These are phyloP conservation scores for Numenius arquata DNA, from an alignment of 2,113 vertebrate genomes.

Conservation along the genomic window DNA sequence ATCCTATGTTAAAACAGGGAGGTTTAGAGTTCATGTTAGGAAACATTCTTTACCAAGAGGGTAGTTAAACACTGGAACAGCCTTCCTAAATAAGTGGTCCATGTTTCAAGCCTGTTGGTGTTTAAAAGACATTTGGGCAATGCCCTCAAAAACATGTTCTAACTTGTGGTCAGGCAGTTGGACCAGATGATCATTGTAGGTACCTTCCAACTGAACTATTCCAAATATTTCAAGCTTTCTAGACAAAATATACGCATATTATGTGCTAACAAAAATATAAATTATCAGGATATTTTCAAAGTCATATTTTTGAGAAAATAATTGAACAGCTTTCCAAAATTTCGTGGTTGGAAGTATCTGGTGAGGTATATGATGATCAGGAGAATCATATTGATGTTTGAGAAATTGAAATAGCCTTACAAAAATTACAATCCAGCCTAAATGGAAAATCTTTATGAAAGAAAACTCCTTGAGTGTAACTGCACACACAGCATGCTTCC, in stretches of 20 bases:
- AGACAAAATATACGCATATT: not conserved
- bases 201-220: not conserved
- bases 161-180: not conserved
- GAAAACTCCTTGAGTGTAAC: not conserved
- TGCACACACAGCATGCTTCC: not conserved
- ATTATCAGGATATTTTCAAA: not conserved
- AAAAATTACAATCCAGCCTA: not conserved
- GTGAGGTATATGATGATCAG: not conserved
- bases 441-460: not conserved
- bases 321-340: not conserved
- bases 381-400: not conserved
- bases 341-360: not conserved
- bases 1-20: not conserved
- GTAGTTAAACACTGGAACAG: not conserved
- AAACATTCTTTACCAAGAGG: not conserved
- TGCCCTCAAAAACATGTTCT: not conserved
- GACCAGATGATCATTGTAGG: not conserved
- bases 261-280: not conserved
- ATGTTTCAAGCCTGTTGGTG: not conserved
- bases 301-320: not conserved
- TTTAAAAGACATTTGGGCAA: not conserved
- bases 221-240: not conserved
- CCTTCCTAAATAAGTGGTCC: not conserved
- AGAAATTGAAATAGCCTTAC: not conserved
- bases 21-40: not conserved